Evolutionary conservation across 1,140 invertebrate species (phyloP), one percentile per base, ranked within the genome.

Genomic region (Octopus sinensis): DNA sequence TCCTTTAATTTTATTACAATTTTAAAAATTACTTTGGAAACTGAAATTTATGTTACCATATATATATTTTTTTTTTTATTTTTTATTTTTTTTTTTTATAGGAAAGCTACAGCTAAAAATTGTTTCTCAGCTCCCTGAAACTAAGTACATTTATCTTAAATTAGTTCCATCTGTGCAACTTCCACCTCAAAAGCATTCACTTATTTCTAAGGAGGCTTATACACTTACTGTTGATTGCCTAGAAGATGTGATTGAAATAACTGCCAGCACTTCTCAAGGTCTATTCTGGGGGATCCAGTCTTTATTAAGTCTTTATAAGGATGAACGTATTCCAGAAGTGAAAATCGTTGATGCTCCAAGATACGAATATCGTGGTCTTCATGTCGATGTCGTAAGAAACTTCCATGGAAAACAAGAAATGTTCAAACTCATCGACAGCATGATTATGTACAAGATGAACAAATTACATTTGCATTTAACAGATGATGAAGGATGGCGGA

Each of bases 401-500:
- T 90, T 90, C 51, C 86, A 87, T 43, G 75, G 79, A 30, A 88
- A 87, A 78, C 81, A 85, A n/a, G 84, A 85, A 9, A 81, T 90
- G 17, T 68, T 87, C 52, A 82, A 82, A 23, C 80, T 89, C 17
- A 78, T 90, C 6, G 87, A 90, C 53, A 82, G 83, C 30, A 89
- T 90, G 89, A 84, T 85, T 4, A 82, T 82, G 81, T 89, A 89
- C 82, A 90, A 90, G 78, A 78, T 90, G 79, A 90, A 90, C 79
- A 86, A 84, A 54, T 86, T 90, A 5, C 89, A 90, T 80, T 85
- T 89, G 6, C 89, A 90, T 81, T 81, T 90, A 78, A 85, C 89
- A 0, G 89, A 90, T 73, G 89, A 90, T 79, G 88, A 90, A 77
- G 89, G 88, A 23, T 90, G 88, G 88, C 82, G 89, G 68, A 80